Percentiles rank a stretch among this genome's conserved stretches.
phyloP scores from a whole-genome alignment of 2,888 invertebrate species.

The Papilio elwesi region DNA sequence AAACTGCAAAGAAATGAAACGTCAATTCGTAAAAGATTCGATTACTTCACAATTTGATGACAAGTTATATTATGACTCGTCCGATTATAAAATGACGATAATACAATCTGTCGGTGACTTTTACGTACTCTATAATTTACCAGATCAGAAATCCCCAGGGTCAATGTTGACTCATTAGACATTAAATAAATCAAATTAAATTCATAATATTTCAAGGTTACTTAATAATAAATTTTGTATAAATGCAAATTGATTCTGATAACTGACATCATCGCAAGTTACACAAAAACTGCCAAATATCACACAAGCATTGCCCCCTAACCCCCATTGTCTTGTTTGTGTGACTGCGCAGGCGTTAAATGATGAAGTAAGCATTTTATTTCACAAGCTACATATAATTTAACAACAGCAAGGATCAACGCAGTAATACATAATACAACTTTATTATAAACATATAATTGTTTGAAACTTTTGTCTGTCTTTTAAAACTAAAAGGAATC shows the following conservation, averaged over 20 bases:
- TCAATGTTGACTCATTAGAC: too few species aligned
- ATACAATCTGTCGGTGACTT: too few species aligned
- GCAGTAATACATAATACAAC: too few species aligned
- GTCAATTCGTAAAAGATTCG: too few species aligned
- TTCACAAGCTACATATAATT: not conserved
- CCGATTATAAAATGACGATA: too few species aligned
- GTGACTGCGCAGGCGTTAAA: not conserved
- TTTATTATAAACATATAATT: not conserved
- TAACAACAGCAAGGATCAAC: not conserved
- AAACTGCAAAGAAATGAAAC: too few species aligned
- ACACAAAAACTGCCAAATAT: not conserved
- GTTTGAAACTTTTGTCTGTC: not conserved
- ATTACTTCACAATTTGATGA: too few species aligned
- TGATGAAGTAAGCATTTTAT: conserved; percentile 4
- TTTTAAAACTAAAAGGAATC: not conserved
- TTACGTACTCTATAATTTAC: too few species aligned
- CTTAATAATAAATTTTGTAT: not conserved
- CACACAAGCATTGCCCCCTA: not conserved
- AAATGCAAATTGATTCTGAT: not conserved
- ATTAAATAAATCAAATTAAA: too few species aligned
- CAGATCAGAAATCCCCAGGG: too few species aligned
- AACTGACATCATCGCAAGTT: not conserved
- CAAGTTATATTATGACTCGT: too few species aligned
- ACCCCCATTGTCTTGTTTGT: not conserved
- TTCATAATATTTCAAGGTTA: not conserved